Evolutionary conservation across 2,888 invertebrate species (phyloP).

Genomic region (Plebejus melissa): DNA sequence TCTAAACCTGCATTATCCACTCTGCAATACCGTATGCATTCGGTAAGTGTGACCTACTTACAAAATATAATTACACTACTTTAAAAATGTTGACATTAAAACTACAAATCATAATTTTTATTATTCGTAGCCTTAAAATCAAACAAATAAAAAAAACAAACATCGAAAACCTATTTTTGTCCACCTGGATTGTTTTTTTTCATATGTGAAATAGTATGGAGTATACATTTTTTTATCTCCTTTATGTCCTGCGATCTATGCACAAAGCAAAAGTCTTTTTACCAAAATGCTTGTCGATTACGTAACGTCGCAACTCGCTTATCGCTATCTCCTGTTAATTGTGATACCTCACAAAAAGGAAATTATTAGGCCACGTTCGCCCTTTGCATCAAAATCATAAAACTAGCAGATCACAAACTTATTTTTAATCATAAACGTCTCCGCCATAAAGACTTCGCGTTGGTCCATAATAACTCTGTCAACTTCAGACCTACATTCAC

Average conservation of each 20-base stretch:
- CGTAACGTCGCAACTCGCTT: constrained; percentile 30
- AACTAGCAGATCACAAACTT: constrained; percentile 56
- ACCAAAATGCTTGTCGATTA: constrained; percentile 23
- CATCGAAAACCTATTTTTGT: too few relatives aligned
- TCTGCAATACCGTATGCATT: too few relatives aligned
- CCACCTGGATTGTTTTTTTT: too few relatives aligned
- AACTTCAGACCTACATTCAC: constrained; percentile 39
- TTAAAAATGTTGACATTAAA: too few relatives aligned
- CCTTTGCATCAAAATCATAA: constrained; percentile 53
- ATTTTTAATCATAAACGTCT: constrained; percentile 69
- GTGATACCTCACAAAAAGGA: constrained; percentile 49
- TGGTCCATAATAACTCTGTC: constrained; percentile 50
- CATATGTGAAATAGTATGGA: too few relatives aligned
- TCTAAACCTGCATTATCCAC: too few relatives aligned
- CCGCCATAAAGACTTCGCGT: constrained; percentile 48
- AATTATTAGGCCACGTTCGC: constrained; percentile 62
- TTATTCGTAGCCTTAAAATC: too few relatives aligned
- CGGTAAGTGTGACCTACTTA: too few relatives aligned
- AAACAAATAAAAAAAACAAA: too few relatives aligned
- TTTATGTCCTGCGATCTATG: too few relatives aligned
- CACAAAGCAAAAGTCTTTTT: neutral
- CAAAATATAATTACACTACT: too few relatives aligned
- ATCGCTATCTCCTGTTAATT: constrained; percentile 36
- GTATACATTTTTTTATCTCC: neutral
- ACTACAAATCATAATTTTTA: too few relatives aligned